These are phyloP conservation scores for Panulirus ornatus DNA, from an alignment of 1,140 invertebrate species.

Conservation along the genomic window DNA sequence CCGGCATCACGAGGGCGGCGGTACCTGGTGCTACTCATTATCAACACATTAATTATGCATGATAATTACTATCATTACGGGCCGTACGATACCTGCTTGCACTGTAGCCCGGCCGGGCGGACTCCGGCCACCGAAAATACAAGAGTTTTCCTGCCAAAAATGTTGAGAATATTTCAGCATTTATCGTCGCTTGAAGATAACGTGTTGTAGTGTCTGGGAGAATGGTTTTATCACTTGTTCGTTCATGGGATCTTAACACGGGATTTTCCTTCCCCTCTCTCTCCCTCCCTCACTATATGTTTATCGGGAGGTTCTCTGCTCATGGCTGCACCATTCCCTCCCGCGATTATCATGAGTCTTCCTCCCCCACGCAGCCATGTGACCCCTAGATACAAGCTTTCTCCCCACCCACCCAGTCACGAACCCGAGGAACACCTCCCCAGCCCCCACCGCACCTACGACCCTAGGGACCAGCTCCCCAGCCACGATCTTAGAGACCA, in stretches of 20 bases:
- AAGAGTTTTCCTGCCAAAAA: neutral
- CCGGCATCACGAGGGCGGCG: neutral
- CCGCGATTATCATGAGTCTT: too few relatives aligned
- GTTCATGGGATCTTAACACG: neutral
- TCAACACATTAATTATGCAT: neutral
- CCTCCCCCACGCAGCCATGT: too few relatives aligned
- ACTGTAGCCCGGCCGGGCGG: neutral
- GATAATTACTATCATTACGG: neutral
- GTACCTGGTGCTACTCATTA: neutral
- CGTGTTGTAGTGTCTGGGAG: neutral
- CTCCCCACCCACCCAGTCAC: too few relatives aligned
- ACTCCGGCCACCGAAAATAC: neutral
- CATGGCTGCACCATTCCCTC: too few relatives aligned
- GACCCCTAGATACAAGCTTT: too few relatives aligned
- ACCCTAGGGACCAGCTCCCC: too few relatives aligned
- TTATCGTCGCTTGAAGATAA: neutral
- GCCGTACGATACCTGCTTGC: neutral
- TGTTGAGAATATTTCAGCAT: neutral
- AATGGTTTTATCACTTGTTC: neutral
- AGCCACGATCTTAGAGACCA: too few relatives aligned
- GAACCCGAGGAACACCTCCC: too few relatives aligned
- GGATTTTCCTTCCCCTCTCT: neutral
- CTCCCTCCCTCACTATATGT: too few relatives aligned
- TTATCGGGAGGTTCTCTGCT: too few relatives aligned
- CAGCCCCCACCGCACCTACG: too few relatives aligned